Evolutionary conservation across 2,797 vertebrate genomes (phyloP).

Genomic region (Ciconia nigra): DNA sequence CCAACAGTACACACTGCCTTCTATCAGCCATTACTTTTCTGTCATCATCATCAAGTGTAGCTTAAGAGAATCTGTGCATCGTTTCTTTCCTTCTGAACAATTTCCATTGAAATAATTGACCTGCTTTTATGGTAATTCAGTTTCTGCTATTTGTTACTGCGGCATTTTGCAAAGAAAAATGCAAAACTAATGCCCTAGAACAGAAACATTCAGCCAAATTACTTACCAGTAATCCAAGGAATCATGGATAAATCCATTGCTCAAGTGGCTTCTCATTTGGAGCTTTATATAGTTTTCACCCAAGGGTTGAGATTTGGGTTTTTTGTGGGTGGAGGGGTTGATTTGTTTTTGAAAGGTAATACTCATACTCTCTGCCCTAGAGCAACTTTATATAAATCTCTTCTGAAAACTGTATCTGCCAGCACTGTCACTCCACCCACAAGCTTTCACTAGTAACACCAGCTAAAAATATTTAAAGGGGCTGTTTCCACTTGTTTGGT

Average conservation of each 20-base stretch:
- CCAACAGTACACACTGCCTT: conserved; percentile 22
- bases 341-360: conserved; percentile 2
- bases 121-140: conserved; percentile 41
- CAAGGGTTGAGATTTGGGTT: conserved; percentile 50
- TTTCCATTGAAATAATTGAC: conserved; percentile 54
- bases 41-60: conserved; percentile 24
- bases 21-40: conserved; percentile 31
- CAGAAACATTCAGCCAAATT: conserved; percentile 76
- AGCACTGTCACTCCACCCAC: conserved; percentile 47
- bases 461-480: conserved; percentile 68
- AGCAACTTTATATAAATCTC: conserved; percentile 76
- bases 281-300: conserved; percentile 73
- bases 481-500: conserved; percentile 70
- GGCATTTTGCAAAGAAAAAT: conserved; percentile 76
- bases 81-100: conserved; percentile 21
- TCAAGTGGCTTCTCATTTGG: conserved; percentile 75
- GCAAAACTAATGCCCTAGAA: conserved; percentile 70
- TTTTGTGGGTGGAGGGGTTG: conserved; percentile 37
- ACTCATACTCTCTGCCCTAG: conserved; percentile 56
- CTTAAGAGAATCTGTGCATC: conserved; percentile 19
- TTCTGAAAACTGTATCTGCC: conserved; percentile 56
- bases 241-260: conserved; percentile 76
- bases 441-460: conserved; percentile 38
- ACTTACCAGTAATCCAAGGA: conserved; percentile 69
- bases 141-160: conserved; percentile 15